Evolutionary conservation across 2,888 invertebrate genomes (phyloP).

Genomic region (Scaptomyza polygonia): DNA sequence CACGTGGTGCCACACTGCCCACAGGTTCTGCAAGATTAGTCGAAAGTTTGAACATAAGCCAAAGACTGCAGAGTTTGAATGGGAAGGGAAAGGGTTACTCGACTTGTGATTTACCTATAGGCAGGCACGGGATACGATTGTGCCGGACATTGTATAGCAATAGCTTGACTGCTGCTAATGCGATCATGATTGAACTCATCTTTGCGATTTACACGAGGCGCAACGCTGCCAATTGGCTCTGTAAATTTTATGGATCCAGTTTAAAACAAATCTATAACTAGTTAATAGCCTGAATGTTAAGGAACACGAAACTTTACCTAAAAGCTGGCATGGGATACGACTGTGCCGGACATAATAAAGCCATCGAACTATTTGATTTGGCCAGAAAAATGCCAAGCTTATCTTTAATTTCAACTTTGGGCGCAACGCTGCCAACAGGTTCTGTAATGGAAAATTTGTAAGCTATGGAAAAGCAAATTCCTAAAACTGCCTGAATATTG

Average conservation of each 20-base stretch:
- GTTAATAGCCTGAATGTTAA: conserved; percentile 22
- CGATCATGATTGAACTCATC: conserved; percentile 84
- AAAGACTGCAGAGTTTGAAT: background rate
- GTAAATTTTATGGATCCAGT: conserved; percentile 5
- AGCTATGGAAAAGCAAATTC: background rate
- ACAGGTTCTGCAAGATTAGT: conserved; percentile 82
- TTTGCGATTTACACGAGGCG: conserved; percentile 86
- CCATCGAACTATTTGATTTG: conserved; percentile 52
- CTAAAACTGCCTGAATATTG: conserved; percentile 9
- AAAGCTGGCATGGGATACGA: conserved; percentile 88
- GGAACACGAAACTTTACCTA: conserved; percentile 83
- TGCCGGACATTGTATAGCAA: conserved; percentile 89
- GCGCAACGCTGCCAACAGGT: conserved; percentile 85
- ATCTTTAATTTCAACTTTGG: conserved; percentile 90
- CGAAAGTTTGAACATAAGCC: background rate
- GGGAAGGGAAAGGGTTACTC: conserved; percentile 38
- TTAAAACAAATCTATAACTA: background rate
- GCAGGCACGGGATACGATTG: conserved; percentile 89
- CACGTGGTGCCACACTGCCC: conserved; percentile 86
- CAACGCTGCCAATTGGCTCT: conserved; percentile 84
- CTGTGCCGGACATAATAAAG: conserved; percentile 87
- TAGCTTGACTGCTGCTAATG: conserved; percentile 79
- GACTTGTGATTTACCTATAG: conserved; percentile 85
- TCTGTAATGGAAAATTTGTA: conserved; percentile 71
- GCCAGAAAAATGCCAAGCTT: conserved; percentile 79